A percentile compares a stretch with the other conserved stretches of the same genome.
phyloP scores from a whole-genome alignment of 2,113 vertebrate genomes.

The Triplophysa siluroides region DNA sequence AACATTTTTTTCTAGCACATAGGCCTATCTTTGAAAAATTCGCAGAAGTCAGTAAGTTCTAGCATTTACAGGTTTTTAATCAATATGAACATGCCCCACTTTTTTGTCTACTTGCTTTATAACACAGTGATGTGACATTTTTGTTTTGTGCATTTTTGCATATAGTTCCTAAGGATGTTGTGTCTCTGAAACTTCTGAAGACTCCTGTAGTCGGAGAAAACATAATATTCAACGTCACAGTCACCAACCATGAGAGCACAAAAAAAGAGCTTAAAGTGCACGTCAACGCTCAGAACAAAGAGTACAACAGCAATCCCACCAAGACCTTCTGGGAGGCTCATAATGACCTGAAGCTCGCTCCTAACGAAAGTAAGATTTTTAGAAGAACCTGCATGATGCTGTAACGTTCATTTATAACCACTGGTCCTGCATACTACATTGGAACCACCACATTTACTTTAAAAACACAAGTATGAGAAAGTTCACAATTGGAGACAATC shows the following conservation, averaged over 20 bases:
- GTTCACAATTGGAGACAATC: no score
- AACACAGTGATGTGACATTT: not conserved
- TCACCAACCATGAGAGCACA: conserved; percentile 58
- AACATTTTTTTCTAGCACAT: no score
- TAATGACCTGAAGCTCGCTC: conserved; percentile 55
- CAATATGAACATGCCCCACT: no score
- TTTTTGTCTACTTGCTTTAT: not conserved
- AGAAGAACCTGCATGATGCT: not conserved
- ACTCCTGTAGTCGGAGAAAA: conserved; percentile 60
- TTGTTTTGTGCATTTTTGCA: not conserved
- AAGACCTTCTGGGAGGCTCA: conserved; percentile 70
- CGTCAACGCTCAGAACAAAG: conserved; percentile 73
- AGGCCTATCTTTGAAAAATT: no score
- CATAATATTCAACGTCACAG: conserved; percentile 63
- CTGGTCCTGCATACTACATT: no score
- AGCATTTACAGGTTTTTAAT: not conserved
- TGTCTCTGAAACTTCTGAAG: conserved; percentile 63
- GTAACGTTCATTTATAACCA: no score
- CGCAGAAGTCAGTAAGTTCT: not conserved
- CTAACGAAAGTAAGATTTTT: conserved; percentile 64
- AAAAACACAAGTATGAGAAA: no score
- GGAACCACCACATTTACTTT: no score
- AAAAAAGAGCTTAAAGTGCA: conserved; percentile 62
- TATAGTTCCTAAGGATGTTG: conserved; percentile 48
- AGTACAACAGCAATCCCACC: conserved; percentile 68